Conservation (phyloP, 2,888 invertebrate genomes). For the Cyrtodaria siliqua region DNA sequence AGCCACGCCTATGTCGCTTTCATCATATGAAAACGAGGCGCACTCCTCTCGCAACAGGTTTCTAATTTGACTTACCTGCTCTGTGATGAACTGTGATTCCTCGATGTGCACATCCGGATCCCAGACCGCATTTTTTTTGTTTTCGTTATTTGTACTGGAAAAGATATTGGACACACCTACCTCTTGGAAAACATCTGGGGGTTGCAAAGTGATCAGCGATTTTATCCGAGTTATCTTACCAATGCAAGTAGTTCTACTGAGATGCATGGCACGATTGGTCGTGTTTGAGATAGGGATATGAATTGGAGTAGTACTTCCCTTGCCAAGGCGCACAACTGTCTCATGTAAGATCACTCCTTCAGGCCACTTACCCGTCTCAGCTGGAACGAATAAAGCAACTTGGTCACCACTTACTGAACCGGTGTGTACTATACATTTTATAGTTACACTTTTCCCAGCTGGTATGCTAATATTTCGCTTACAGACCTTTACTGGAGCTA, state of each 20-base stretch:
- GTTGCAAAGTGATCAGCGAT: constrained; percentile 16
- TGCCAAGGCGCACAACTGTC: constrained; percentile 11
- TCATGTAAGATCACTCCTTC: constrained; percentile 10
- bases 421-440: constrained; percentile 10
- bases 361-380: not conserved
- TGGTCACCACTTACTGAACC: constrained; percentile 4
- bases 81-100: not conserved
- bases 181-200: constrained; percentile 1
- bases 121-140: constrained; percentile 1
- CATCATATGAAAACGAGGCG: constrained; percentile 4
- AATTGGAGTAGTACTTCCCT: constrained; percentile 6
- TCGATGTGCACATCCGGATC: constrained; percentile 24
- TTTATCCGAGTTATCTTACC: constrained; percentile 13
- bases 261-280: not conserved
- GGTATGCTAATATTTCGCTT: constrained; percentile 10
- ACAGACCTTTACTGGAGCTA: constrained; percentile 14
- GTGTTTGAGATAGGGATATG: constrained; percentile 14
- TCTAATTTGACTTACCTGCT: constrained; percentile 21
- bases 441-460: constrained; percentile 6
- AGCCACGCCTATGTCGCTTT: constrained; percentile 20
- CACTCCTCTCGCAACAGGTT: constrained; percentile 19
- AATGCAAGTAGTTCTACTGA: not conserved
- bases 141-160: not conserved
- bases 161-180: not conserved
- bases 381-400: constrained; percentile 15